These are phyloP conservation scores for Tyto alba DNA, from an alignment of 2,113 vertebrate genomes.

Conservation along the genomic window DNA sequence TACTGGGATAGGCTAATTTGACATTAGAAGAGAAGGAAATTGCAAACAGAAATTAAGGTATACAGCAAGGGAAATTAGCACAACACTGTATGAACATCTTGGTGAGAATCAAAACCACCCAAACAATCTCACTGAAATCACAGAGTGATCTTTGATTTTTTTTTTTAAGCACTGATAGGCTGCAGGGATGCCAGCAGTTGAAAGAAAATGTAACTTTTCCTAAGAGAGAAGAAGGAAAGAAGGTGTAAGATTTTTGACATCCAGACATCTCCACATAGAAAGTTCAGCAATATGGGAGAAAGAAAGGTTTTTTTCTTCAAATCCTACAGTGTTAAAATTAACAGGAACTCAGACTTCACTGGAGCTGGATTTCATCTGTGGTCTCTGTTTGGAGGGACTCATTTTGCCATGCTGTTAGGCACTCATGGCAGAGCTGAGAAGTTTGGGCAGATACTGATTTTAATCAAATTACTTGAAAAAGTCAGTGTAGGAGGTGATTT, in stretches of 20 bases:
- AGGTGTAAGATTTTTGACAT: neutral
- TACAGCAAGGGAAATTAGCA: neutral
- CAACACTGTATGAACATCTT: neutral
- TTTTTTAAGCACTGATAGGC: neutral
- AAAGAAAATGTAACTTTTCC: neutral
- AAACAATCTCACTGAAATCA: neutral
- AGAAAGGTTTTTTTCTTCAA: neutral
- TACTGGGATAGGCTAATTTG: neutral
- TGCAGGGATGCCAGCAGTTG: neutral
- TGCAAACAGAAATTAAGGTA: neutral
- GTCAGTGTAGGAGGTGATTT: neutral
- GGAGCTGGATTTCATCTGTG: neutral
- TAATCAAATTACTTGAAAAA: neutral
- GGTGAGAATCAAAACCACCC: neutral
- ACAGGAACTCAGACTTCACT: neutral
- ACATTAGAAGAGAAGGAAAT: neutral
- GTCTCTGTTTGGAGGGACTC: neutral
- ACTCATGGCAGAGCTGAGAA: neutral
- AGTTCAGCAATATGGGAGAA: neutral
- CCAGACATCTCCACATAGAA: neutral
- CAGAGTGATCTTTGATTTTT: neutral
- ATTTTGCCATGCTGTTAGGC: fast-evolving
- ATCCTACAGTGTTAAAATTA: neutral
- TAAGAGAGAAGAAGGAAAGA: neutral
- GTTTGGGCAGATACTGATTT: neutral